Evolutionary conservation across 2,888 invertebrate genomes (phyloP).

Genomic region (Scaptomyza tumidula): DNA sequence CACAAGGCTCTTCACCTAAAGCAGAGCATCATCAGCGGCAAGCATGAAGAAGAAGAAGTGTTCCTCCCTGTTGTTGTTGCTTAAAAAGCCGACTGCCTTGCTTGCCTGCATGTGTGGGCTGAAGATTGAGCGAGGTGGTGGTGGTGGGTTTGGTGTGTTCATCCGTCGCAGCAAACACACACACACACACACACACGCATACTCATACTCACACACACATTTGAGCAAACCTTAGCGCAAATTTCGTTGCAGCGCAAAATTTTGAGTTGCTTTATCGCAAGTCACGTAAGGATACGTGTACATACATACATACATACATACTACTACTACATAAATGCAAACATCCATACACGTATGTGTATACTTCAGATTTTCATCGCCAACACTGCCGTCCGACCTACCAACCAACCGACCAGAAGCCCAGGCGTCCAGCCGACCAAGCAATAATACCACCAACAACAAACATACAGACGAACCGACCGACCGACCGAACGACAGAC

Average conservation of each 20-base stretch:
- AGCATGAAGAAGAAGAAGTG: slow-evolving; percentile 19
- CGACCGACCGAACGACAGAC: slow-evolving; percentile 2
- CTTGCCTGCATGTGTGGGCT: slow-evolving; percentile 8
- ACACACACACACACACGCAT: slow-evolving; percentile 17
- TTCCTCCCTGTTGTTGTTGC: slow-evolving; percentile 17
- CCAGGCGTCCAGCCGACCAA: slow-evolving; percentile 44
- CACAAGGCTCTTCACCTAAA: slow-evolving; percentile 23
- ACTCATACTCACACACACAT: slow-evolving; percentile 34
- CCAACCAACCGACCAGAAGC: slow-evolving; percentile 28
- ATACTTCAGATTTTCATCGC: slow-evolving; percentile 65
- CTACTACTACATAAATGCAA: slow-evolving; percentile 22
- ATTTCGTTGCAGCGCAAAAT: slow-evolving; percentile 74
- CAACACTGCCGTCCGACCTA: slow-evolving; percentile 3
- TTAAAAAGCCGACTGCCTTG: slow-evolving; percentile 49
- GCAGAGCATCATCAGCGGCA: slow-evolving; percentile 8
- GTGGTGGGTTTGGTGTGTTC: slow-evolving; percentile 40
- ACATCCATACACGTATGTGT: slow-evolving; percentile 46
- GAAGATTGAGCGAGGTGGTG: slow-evolving; percentile 13
- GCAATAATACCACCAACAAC: slow-evolving; percentile 32
- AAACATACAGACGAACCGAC: slow-evolving; percentile 25
- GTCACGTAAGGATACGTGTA: slow-evolving; percentile 49
- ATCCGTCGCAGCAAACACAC: slow-evolving; percentile 36
- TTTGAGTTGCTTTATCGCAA: slow-evolving; percentile 75
- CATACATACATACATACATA: slow-evolving; percentile 23
- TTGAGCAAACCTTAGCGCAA: slow-evolving; percentile 69